These are phyloP conservation scores for Parnassius glacialis DNA, from an alignment of 2,888 invertebrate species.

Conservation along the genomic window DNA sequence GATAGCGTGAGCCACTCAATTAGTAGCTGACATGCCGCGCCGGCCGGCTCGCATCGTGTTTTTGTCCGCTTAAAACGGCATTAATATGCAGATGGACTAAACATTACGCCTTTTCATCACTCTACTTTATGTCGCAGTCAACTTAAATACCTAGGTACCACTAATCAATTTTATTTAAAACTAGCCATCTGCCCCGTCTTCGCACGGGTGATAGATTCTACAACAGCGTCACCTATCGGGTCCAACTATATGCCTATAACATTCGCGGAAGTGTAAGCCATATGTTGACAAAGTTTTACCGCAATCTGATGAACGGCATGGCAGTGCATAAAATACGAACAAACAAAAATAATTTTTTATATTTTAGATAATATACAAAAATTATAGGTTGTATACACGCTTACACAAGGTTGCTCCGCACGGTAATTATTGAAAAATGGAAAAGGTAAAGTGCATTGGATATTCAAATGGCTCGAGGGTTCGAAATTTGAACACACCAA, in stretches of 20 bases:
- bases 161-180: no score
- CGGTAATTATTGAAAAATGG: slow-evolving; percentile 40
- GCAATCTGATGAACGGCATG: no score
- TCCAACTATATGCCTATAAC: no score
- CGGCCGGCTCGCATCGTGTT: slow-evolving; percentile 57
- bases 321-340: no score
- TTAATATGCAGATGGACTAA: slow-evolving; percentile 68
- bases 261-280: no score
- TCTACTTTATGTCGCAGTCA: slow-evolving; percentile 6
- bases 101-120: slow-evolving; percentile 59
- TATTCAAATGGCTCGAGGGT: slow-evolving; percentile 52
- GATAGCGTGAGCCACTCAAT: slow-evolving; percentile 74
- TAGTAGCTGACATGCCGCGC: slow-evolving; percentile 48
- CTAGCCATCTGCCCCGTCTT: no score
- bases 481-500: slow-evolving; percentile 63
- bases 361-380: slow-evolving; percentile 9
- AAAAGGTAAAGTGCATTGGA: slow-evolving; percentile 37
- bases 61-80: slow-evolving; percentile 65
- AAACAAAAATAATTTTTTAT: no score
- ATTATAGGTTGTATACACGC: slow-evolving; percentile 21
- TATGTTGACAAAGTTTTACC: no score
- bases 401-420: slow-evolving; percentile 37
- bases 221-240: no score
- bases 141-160: slow-evolving; percentile 2
- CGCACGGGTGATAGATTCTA: no score